Percentiles rank a stretch among this genome's conserved stretches.
phyloP scores from a whole-genome alignment of 2,797 vertebrate genomes.

The Spheniscus humboldti region DNA sequence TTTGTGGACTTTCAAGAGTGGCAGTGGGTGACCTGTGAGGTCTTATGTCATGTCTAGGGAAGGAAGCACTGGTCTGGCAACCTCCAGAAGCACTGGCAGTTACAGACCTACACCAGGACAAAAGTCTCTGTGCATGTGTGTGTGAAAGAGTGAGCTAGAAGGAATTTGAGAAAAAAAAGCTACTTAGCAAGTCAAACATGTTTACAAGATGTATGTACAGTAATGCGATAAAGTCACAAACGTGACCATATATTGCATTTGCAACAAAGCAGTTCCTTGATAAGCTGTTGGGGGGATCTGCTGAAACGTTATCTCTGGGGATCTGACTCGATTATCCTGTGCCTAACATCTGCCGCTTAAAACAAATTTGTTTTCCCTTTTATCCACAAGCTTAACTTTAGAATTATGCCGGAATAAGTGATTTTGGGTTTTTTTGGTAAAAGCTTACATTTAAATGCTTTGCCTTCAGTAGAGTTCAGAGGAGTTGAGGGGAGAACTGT shows the following conservation, averaged over 20 bases:
- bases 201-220: not conserved
- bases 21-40: accelerated
- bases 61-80: not conserved
- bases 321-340: not conserved
- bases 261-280: not conserved
- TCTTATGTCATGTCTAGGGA: not conserved
- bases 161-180: not conserved
- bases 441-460: not conserved
- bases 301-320: not conserved
- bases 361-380: not conserved
- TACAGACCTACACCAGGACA: not conserved
- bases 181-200: not conserved
- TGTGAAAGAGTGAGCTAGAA: not conserved
- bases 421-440: not conserved
- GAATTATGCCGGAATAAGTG: not conserved
- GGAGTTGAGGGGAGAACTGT: not conserved
- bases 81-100: not conserved
- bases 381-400: not conserved
- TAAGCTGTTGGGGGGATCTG: not conserved
- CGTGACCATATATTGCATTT: not conserved
- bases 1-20: not conserved
- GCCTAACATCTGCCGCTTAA: not conserved
- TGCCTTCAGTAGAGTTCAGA: not conserved
- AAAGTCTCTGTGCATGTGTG: accelerated
- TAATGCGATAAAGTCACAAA: not conserved